Conservation (phyloP, 2,797 vertebrate genomes). For the Lacerta agilis region DNA sequence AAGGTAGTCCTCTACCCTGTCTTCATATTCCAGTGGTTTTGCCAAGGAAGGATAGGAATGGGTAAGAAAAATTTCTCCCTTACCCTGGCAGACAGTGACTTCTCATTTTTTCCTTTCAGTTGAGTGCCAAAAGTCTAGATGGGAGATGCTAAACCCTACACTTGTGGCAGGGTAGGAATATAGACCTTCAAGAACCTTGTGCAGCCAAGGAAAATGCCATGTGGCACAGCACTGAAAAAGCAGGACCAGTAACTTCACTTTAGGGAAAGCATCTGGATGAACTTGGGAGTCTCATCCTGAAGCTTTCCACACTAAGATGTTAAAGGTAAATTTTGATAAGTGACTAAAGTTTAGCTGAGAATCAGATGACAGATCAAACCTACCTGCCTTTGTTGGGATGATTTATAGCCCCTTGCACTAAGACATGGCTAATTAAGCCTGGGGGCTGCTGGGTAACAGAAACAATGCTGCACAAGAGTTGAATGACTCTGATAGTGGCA, state of each 20-base stretch:
- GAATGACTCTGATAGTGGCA: neutral
- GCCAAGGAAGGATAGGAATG: neutral
- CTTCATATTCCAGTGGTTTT: neutral
- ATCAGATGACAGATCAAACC: neutral
- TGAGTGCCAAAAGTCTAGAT: no score
- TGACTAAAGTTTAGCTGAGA: neutral
- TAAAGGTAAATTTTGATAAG: neutral
- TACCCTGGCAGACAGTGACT: neutral
- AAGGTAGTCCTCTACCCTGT: neutral
- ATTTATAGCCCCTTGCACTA: neutral
- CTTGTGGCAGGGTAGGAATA: neutral
- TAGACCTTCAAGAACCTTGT: neutral
- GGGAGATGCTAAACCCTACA: neutral
- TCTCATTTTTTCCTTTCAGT: neutral
- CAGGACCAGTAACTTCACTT: neutral
- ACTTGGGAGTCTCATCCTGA: neutral
- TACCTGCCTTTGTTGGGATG: neutral
- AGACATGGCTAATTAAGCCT: neutral
- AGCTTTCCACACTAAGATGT: conserved; percentile 1
- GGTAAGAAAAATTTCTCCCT: neutral
- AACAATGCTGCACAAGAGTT: neutral
- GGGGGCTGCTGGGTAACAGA: neutral
- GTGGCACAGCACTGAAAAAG: neutral
- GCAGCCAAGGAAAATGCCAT: neutral
- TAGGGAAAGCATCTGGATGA: neutral